A percentile compares a stretch with the other conserved stretches of the same genome.
Conservation (phyloP, 2,113 vertebrate species). For the Caranx melampygus region DNA sequence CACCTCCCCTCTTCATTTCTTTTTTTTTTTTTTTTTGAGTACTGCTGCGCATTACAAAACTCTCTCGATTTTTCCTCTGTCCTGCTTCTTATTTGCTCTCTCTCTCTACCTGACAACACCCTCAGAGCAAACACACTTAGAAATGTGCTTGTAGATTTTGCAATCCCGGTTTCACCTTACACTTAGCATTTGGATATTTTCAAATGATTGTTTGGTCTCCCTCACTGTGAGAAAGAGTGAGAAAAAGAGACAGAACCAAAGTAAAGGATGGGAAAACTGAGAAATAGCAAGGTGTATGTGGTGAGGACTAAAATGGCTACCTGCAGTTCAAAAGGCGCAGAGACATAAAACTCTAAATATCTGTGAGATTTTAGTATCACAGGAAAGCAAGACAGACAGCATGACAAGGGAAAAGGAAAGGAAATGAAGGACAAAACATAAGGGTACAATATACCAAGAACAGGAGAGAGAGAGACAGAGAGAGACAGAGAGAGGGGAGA, state of each 20-base stretch:
- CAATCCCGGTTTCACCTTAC: constrained; percentile 30
- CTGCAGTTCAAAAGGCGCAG: constrained; percentile 53
- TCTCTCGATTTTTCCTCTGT: constrained; percentile 32
- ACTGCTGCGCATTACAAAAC: constrained; percentile 39
- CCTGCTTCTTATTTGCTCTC: constrained; percentile 46
- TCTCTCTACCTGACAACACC: constrained; percentile 58
- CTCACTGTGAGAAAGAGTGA: not conserved
- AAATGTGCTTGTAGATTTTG: constrained; percentile 31
- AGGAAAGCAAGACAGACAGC: constrained; percentile 18
- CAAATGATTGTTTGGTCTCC: not conserved
- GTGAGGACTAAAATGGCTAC: constrained; percentile 74
- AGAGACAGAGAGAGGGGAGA: constrained; percentile 22
- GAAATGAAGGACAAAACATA: constrained; percentile 58
- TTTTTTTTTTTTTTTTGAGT: constrained; percentile 40
- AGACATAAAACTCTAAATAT: constrained; percentile 26
- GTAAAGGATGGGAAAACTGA: constrained; percentile 1
- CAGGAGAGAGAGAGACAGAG: constrained; percentile 8
- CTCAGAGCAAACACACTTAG: constrained; percentile 56
- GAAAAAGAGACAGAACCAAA: not conserved
- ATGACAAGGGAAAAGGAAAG: constrained; percentile 45
- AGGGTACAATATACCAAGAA: constrained; percentile 50
- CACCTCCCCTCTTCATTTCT: not conserved
- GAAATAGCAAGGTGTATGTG: constrained; percentile 15
- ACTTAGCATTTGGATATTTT: constrained; percentile 11
- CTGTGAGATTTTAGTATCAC: constrained; percentile 22